Evolutionary conservation across 2,113 vertebrate species (phyloP).

Genomic region (Rhinichthys klamathensis): DNA sequence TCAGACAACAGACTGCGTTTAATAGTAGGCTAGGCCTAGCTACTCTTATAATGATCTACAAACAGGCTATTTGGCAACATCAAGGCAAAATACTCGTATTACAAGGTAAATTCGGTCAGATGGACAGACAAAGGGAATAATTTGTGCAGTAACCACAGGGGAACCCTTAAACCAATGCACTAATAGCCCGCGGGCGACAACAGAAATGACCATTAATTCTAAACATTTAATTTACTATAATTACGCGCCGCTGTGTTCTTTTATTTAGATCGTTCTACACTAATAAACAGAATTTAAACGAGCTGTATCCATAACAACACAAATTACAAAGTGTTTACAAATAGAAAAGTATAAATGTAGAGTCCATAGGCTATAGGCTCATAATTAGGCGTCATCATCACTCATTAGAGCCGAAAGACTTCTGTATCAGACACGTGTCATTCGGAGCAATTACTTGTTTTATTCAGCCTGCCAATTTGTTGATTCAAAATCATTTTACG

Average conservation of each 20-base stretch:
- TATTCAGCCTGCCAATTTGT: not conserved
- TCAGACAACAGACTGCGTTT: conserved; percentile 37
- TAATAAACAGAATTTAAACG: conserved; percentile 29
- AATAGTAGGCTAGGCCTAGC: not conserved
- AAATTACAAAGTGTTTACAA: conserved; percentile 13
- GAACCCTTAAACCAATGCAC: conserved; percentile 45
- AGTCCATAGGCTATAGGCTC: not conserved
- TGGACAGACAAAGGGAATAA: conserved; percentile 40
- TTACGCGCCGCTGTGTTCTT: conserved; percentile 35
- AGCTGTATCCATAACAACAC: conserved; percentile 33
- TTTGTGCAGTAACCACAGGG: conserved; percentile 36
- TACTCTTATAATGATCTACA: conserved; percentile 25
- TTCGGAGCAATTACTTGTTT: not conserved
- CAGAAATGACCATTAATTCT: conserved; percentile 43
- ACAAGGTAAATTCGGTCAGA: conserved; percentile 38
- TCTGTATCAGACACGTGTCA: not conserved
- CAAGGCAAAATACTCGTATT: conserved; percentile 41
- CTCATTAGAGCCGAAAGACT: not conserved
- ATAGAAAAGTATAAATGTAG: not conserved
- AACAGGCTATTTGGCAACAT: conserved; percentile 18
- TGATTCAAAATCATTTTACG: conserved; percentile 21
- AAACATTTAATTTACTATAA: conserved; percentile 54
- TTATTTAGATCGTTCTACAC: conserved; percentile 24
- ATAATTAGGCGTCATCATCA: conserved; percentile 12
- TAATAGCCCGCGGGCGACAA: conserved; percentile 43